Evolutionary conservation across 2,797 vertebrate genomes (phyloP).

Genomic region (Columba guinea): DNA sequence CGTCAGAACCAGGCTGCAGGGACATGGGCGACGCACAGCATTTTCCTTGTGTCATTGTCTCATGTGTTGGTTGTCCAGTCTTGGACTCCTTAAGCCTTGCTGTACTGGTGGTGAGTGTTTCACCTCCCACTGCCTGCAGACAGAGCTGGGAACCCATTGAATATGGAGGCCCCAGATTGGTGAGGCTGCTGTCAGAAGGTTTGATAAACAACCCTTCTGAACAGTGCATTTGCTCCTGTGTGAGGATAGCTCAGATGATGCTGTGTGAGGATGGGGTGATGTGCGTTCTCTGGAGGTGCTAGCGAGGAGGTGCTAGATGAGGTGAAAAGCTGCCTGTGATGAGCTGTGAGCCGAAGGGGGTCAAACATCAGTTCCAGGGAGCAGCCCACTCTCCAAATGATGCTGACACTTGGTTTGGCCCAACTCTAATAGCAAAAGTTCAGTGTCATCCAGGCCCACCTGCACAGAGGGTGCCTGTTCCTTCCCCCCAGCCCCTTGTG

Average conservation of each 20-base stretch:
- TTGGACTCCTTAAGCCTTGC: not conserved
- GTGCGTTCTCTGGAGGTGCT: not conserved
- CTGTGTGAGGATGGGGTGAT: not conserved
- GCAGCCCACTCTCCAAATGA: not conserved
- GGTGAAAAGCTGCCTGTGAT: not conserved
- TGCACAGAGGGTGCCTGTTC: not conserved
- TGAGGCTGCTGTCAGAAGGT: not conserved
- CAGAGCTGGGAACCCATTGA: not conserved
- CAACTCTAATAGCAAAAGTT: not conserved
- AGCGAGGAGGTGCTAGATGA: not conserved
- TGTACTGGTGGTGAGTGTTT: not conserved
- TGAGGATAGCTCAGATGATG: not conserved
- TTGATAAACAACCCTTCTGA: not conserved
- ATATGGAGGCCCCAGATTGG: accelerated
- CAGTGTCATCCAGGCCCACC: not conserved
- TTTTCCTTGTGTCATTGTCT: not conserved
- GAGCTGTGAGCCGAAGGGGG: not conserved
- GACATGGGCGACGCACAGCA: not conserved
- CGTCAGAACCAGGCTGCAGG: not conserved
- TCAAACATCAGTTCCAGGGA: not conserved
- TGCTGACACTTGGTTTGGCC: not conserved
- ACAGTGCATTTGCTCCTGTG: not conserved
- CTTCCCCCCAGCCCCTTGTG: accelerated
- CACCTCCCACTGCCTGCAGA: not conserved
- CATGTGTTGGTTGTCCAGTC: not conserved